Evolutionary conservation across 2,888 invertebrate genomes (phyloP).

Genomic region (Euclidia mi): DNA sequence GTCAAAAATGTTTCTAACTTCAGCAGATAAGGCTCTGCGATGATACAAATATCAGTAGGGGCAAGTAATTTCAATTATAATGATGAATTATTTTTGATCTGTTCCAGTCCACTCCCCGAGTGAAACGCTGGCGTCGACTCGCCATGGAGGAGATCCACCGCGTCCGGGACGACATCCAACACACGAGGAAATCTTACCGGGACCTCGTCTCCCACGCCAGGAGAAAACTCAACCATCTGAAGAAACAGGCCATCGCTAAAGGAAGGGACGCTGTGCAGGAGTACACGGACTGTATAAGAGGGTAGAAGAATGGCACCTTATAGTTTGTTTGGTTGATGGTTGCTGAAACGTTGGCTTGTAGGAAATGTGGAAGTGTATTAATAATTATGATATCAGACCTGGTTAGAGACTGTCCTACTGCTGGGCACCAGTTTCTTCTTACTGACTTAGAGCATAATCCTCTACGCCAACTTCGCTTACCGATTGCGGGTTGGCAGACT

Average conservation of each 20-base stretch:
- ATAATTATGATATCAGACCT: no score
- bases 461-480: no score
- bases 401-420: no score
- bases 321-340: conserved; percentile 11
- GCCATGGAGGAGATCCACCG: conserved; percentile 77
- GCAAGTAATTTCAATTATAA: no score
- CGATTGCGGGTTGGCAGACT: no score
- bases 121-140: conserved; percentile 77
- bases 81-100: not conserved
- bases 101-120: conserved; percentile 71
- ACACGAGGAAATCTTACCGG: conserved; percentile 73
- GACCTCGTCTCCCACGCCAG: conserved; percentile 77
- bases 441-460: no score
- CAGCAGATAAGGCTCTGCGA: no score
- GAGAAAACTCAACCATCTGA: conserved; percentile 71
- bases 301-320: conserved; percentile 8
- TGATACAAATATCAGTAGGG: no score
- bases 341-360: not conserved
- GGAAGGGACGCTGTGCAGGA: conserved; percentile 56
- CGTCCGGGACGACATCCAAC: conserved; percentile 76
- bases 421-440: no score
- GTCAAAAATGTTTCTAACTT: no score
- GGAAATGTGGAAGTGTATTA: no score
- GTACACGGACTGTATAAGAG: conserved; percentile 62
- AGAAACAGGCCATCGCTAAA: conserved; percentile 61